phyloP scores from a whole-genome alignment of 1,140 invertebrate species.

The Temnothorax curvispinosus region DNA sequence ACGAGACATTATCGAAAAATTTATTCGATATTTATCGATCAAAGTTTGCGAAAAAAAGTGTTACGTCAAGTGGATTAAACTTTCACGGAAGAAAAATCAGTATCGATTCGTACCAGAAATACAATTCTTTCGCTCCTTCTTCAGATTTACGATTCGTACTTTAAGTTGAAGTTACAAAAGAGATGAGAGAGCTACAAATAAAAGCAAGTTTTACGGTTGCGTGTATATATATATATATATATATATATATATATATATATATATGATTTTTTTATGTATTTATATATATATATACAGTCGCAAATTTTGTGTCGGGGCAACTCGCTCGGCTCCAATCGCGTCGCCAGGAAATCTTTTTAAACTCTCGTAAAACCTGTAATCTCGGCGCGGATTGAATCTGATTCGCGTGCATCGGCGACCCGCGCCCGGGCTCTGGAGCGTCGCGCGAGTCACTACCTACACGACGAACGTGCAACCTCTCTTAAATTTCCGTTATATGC shows the following conservation, averaged over 20 bases:
- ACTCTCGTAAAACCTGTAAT: constrained; percentile 42
- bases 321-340: not conserved
- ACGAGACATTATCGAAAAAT: not conserved
- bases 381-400: constrained; percentile 21
- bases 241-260: not conserved
- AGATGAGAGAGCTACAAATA: constrained; percentile 15
- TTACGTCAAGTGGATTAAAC: constrained; percentile 31
- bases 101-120: constrained; percentile 26
- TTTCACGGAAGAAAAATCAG: constrained; percentile 34
- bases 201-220: constrained; percentile 14
- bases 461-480: not conserved
- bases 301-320: constrained; percentile 2
- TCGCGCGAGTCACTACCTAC: not conserved
- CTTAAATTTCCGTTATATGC: constrained; percentile 36
- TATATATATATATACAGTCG: not conserved
- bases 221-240: not conserved
- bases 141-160: constrained; percentile 38
- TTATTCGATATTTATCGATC: constrained; percentile 26
- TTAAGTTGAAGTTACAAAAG: constrained; percentile 23
- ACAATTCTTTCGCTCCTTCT: constrained; percentile 9
- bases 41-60: not conserved
- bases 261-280: too few relatives aligned
- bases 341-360: constrained; percentile 6
- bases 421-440: not conserved
- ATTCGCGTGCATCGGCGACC: not conserved